Conservation (phyloP, 1,140 invertebrate species). For the Drosophila ficusphila region DNA sequence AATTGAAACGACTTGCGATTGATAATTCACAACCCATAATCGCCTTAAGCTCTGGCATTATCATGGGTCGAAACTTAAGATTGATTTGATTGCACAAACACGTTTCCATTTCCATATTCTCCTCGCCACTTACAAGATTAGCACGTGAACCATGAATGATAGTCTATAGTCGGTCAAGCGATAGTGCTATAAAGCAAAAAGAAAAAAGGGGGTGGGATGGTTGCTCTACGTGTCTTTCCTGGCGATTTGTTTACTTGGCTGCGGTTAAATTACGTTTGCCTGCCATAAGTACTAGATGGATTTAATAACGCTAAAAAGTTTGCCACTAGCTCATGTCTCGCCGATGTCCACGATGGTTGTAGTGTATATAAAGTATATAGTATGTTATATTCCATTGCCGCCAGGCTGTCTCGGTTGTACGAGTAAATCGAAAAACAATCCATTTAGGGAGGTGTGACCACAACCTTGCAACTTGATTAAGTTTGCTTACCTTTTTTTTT, state of each 20-base stretch:
- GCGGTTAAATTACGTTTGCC: conserved; percentile 46
- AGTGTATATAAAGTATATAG: no score
- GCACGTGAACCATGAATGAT: conserved; percentile 70
- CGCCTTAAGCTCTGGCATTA: conserved; percentile 14
- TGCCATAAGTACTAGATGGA: conserved; percentile 25
- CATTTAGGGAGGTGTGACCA: conserved; percentile 29
- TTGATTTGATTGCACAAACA: conserved; percentile 68
- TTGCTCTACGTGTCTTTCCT: conserved; percentile 50
- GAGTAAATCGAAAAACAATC: conserved; percentile 34
- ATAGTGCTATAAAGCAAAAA: not conserved
- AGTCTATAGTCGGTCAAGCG: conserved; percentile 32
- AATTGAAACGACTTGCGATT: conserved; percentile 21
- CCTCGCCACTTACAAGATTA: conserved; percentile 44
- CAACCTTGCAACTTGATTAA: conserved; percentile 17
- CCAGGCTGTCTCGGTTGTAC: conserved; percentile 29
- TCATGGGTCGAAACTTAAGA: conserved; percentile 19
- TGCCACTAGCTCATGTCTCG: conserved; percentile 14
- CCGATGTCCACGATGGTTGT: conserved; percentile 6
- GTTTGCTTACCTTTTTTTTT: not conserved
- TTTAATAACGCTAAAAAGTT: conserved; percentile 60
- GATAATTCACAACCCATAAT: conserved; percentile 25
- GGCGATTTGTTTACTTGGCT: conserved; percentile 45
- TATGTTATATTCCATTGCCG: conserved; percentile 1
- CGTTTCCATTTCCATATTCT: conserved; percentile 57
- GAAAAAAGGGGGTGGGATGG: not conserved